A percentile compares a stretch with the other conserved stretches of the same genome.
Evolutionary conservation across 2,888 invertebrate species (phyloP).

Genomic region (Cremastinae sp.): DNA sequence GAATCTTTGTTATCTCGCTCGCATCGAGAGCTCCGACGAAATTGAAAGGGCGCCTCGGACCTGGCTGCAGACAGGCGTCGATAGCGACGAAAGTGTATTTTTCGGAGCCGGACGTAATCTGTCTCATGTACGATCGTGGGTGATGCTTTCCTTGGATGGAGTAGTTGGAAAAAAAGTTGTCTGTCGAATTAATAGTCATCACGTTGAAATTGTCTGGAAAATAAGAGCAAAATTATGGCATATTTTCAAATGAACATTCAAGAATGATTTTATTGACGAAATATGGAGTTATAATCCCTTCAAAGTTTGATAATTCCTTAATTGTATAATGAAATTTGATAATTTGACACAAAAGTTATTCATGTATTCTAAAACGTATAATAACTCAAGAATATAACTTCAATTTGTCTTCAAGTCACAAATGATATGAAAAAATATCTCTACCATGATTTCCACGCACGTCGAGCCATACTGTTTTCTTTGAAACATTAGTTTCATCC

Average conservation of each 20-base stretch:
- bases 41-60: conserved; percentile 93
- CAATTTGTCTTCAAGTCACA: not conserved
- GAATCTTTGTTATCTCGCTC: conserved; percentile 83
- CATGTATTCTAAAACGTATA: too few species aligned
- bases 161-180: conserved; percentile 89
- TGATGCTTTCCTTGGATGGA: conserved; percentile 89
- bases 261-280: not conserved
- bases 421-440: conserved; percentile 38
- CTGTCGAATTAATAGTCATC: conserved; percentile 84
- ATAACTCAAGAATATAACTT: too few species aligned
- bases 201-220: conserved; percentile 94
- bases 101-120: conserved; percentile 82
- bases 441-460: conserved; percentile 95
- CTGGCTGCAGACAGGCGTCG: conserved; percentile 93
- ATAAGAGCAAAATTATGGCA: conserved; percentile 39
- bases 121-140: conserved; percentile 88
- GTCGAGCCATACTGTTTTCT: conserved; percentile 92
- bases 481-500: conserved; percentile 84
- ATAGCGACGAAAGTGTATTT: conserved; percentile 91
- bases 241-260: conserved; percentile 6
- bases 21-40: conserved; percentile 89
- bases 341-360: too few species aligned
- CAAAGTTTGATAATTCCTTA: too few species aligned
- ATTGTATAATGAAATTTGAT: too few species aligned
- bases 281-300: too few species aligned